These are phyloP conservation scores for Arenaria interpres DNA, from an alignment of 2,113 vertebrate genomes.

Conservation along the genomic window DNA sequence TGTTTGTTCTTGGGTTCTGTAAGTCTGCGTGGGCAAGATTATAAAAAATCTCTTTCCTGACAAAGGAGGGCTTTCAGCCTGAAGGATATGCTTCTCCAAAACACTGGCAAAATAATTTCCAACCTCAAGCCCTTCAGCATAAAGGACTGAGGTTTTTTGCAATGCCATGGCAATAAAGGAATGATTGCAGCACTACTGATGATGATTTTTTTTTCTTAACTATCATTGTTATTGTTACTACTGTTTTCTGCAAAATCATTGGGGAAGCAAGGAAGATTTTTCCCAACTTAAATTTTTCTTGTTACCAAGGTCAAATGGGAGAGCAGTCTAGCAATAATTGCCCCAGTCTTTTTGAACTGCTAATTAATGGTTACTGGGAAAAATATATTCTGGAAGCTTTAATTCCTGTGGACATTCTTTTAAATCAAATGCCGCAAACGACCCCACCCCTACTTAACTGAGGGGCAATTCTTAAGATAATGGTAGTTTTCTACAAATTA, in stretches of 20 bases:
- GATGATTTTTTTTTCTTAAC: background rate
- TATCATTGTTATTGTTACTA: background rate
- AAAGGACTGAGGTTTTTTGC: background rate
- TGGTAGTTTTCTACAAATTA: background rate
- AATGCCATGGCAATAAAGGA: background rate
- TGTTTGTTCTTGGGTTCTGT: background rate
- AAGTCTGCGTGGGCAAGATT: background rate
- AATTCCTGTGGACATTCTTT: background rate
- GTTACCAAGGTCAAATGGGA: background rate
- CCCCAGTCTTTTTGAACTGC: background rate
- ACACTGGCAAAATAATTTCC: background rate
- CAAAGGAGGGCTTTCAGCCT: background rate
- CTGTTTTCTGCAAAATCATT: background rate
- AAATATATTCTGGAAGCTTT: background rate
- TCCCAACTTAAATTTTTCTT: background rate
- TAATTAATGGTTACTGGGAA: background rate
- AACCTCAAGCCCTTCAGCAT: background rate
- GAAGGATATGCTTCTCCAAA: background rate
- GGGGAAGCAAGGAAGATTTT: background rate
- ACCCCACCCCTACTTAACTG: background rate
- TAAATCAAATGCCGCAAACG: background rate
- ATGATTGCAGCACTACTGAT: background rate
- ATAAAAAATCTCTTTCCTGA: background rate
- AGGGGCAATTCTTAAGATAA: background rate
- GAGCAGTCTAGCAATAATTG: background rate